These are phyloP conservation scores for Galeopterus variegatus DNA, from an alignment of 2,113 vertebrate genomes.

Conservation along the genomic window DNA sequence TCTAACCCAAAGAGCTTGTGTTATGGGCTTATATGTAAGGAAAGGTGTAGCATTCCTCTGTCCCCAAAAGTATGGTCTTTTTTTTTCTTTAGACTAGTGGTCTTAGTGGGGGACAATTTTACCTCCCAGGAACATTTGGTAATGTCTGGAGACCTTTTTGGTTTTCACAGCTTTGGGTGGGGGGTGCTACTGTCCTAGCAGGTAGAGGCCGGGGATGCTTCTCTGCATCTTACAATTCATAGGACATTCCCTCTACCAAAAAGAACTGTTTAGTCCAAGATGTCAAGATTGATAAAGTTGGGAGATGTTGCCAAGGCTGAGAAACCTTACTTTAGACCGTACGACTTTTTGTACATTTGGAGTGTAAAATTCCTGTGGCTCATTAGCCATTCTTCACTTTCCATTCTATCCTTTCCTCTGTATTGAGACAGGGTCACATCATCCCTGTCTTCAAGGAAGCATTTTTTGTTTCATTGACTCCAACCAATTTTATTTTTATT, in stretches of 20 bases:
- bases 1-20: conserved; percentile 44
- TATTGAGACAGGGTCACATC: conserved; percentile 2
- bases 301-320: not conserved
- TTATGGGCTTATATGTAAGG: not conserved
- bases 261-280: not conserved
- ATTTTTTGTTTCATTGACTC: conserved; percentile 52
- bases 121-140: conserved; percentile 35
- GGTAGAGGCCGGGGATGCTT: not conserved
- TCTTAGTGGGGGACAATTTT: not conserved
- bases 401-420: not conserved
- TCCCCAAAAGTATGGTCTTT: not conserved
- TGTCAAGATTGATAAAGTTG: conserved; percentile 18
- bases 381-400: not conserved
- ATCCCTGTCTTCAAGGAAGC: conserved; percentile 26
- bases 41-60: not conserved
- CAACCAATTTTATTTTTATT: conserved; percentile 55
- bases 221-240: not conserved
- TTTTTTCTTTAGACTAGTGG: not conserved
- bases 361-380: not conserved
- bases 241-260: not conserved
- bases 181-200: not conserved
- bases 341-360: conserved; percentile 18
- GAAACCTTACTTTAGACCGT: conserved; percentile 11
- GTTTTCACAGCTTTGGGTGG: not conserved
- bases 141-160: conserved; percentile 50